These are phyloP conservation scores for Drosophila nr. fundita DNA, from an alignment of 2,888 invertebrate species.

Conservation along the genomic window DNA sequence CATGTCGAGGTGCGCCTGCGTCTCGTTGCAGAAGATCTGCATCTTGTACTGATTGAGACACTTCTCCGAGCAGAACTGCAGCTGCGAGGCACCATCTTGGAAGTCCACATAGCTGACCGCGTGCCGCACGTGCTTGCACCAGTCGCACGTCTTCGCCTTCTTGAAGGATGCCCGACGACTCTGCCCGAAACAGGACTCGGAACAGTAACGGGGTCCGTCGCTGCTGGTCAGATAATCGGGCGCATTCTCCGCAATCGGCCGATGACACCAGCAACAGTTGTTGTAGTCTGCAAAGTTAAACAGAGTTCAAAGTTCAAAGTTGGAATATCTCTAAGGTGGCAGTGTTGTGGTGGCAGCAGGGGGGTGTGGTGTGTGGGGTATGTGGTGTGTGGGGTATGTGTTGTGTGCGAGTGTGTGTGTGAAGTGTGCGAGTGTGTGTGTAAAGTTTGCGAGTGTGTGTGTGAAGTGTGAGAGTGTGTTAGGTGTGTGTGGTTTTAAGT, in stretches of 20 bases:
- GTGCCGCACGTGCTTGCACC: constrained; percentile 95
- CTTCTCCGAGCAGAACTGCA: constrained; percentile 96
- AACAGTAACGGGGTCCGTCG: constrained; percentile 88
- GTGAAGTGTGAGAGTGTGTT: no score
- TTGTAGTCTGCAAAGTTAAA: constrained; percentile 86
- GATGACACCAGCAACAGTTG: constrained; percentile 92
- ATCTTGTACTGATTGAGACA: constrained; percentile 98
- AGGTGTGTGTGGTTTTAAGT: no score
- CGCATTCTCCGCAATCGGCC: constrained; percentile 87
- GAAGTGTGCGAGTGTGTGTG: not conserved
- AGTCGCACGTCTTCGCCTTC: constrained; percentile 95
- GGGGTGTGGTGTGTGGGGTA: no score
- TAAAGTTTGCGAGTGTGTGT: not conserved
- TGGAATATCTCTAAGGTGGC: not conserved
- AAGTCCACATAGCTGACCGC: constrained; percentile 97
- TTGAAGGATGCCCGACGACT: constrained; percentile 95
- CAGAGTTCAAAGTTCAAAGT: not conserved
- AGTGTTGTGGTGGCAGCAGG: not conserved
- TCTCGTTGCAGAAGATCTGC: constrained; percentile 97
- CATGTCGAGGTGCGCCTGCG: constrained; percentile 95
- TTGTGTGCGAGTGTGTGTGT: not conserved
- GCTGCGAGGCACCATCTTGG: constrained; percentile 94
- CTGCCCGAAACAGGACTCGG: constrained; percentile 95
- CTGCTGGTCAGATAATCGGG: constrained; percentile 86
- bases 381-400: no score